Evolutionary conservation across 2,888 invertebrate species (phyloP).

Genomic region (Drosophila phalerata): DNA sequence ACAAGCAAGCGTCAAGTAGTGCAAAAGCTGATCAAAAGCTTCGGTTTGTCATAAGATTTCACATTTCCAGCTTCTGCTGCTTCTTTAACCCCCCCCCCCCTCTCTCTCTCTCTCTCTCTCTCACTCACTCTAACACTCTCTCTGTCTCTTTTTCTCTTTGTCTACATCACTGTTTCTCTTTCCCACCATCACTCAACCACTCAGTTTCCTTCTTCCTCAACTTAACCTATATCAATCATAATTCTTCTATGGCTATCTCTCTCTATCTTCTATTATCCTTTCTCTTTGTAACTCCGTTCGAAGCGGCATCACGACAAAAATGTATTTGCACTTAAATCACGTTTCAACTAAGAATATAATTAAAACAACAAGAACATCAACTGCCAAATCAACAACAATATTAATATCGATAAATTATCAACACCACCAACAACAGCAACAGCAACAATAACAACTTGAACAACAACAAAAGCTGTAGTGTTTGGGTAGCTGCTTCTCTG

Average conservation of each 20-base stretch:
- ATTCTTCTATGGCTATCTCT: neutral
- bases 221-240: neutral
- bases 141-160: neutral
- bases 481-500: conserved; percentile 39
- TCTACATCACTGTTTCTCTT: neutral
- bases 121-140: neutral
- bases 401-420: conserved; percentile 26
- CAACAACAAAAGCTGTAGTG: conserved; percentile 22
- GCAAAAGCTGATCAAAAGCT: conserved; percentile 43
- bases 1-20: conserved; percentile 41
- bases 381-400: conserved; percentile 25
- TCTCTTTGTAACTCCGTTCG: conserved; percentile 36
- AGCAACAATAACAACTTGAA: conserved; percentile 20
- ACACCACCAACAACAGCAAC: conserved; percentile 10
- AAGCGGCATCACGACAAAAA: conserved; percentile 52
- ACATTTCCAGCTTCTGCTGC: conserved; percentile 33
- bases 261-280: conserved; percentile 1
- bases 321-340: conserved; percentile 59
- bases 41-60: conserved; percentile 83
- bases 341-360: conserved; percentile 30
- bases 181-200: neutral
- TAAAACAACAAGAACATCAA: conserved; percentile 24
- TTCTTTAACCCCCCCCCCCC: conserved; percentile 5
- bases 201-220: neutral
- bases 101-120: neutral